Conservation (phyloP, 2,113 vertebrate species). For the Dryoscopus gambensis region DNA sequence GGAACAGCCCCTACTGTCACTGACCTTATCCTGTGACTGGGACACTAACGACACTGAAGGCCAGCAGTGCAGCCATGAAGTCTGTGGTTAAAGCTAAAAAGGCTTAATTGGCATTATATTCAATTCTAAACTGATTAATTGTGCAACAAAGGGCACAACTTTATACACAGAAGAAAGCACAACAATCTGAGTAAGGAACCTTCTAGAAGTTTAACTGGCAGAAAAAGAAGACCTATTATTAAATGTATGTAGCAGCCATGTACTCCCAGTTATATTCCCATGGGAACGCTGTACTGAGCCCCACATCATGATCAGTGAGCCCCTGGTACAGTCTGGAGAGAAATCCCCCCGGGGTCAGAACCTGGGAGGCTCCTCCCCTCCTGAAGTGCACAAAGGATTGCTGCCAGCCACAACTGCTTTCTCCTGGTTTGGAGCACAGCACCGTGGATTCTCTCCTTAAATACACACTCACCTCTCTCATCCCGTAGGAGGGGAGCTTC, state of each 20-base stretch:
- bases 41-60: background rate
- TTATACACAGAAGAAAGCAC: background rate
- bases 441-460: background rate
- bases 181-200: background rate
- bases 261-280: background rate
- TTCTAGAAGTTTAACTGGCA: background rate
- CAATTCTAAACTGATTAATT: background rate
- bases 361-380: background rate
- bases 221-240: background rate
- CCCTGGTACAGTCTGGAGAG: background rate
- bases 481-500: constrained; percentile 87
- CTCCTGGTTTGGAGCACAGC: background rate
- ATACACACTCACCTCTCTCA: constrained; percentile 80
- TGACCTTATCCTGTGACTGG: background rate
- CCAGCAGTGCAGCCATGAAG: background rate
- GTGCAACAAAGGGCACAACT: background rate
- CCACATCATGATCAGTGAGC: rapidly evolving
- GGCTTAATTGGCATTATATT: background rate
- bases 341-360: background rate
- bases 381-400: background rate
- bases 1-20: background rate
- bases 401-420: background rate
- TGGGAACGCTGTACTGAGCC: rapidly evolving
- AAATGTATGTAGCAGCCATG: background rate
- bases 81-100: background rate